A percentile compares a stretch with the other conserved stretches of the same genome.
phyloP scores from a whole-genome alignment of 2,888 invertebrate genomes.

The Leucophenga maculata region DNA sequence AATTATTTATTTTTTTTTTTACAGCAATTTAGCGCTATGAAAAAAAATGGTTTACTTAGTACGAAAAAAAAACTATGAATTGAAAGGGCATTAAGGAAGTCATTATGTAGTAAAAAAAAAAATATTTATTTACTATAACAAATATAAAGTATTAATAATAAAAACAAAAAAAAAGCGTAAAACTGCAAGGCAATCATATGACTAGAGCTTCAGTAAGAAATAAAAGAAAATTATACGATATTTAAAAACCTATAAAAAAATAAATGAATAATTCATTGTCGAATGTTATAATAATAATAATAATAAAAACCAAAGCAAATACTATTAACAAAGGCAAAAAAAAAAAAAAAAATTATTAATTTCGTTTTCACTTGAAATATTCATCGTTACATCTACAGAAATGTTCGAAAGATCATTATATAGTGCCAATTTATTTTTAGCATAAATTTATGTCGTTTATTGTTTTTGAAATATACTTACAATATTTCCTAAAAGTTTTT shows the following conservation, averaged over 20 bases:
- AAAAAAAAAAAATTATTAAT: too few species aligned
- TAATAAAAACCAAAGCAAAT: slow-evolving; percentile 36
- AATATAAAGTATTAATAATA: slow-evolving; percentile 58
- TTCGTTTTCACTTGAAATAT: slow-evolving; percentile 51
- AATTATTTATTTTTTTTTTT: slow-evolving; percentile 1
- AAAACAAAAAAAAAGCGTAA: slow-evolving; percentile 55
- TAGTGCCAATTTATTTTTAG: slow-evolving; percentile 62
- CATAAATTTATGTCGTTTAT: slow-evolving; percentile 55
- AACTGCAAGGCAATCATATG: slow-evolving; percentile 72
- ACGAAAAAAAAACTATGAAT: slow-evolving; percentile 1
- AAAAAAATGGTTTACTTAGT: slow-evolving; percentile 31
- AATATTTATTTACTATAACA: slow-evolving; percentile 45
- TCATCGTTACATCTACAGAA: slow-evolving; percentile 11
- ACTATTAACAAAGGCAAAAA: slow-evolving; percentile 69
- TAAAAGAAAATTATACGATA: slow-evolving; percentile 43
- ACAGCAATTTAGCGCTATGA: background rate
- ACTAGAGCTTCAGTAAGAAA: slow-evolving; percentile 70
- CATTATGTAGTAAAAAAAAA: slow-evolving; percentile 17
- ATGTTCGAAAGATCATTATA: background rate
- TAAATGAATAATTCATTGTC: slow-evolving; percentile 45
- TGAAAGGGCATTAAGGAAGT: slow-evolving; percentile 14
- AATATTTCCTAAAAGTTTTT: background rate
- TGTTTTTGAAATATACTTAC: slow-evolving; percentile 43
- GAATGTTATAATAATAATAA: slow-evolving; percentile 47
- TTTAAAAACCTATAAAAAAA: slow-evolving; percentile 69